Base-by-base conservation (phyloP, 1,140 invertebrate genomes). In the Rhopalosiphum padi region DNA sequence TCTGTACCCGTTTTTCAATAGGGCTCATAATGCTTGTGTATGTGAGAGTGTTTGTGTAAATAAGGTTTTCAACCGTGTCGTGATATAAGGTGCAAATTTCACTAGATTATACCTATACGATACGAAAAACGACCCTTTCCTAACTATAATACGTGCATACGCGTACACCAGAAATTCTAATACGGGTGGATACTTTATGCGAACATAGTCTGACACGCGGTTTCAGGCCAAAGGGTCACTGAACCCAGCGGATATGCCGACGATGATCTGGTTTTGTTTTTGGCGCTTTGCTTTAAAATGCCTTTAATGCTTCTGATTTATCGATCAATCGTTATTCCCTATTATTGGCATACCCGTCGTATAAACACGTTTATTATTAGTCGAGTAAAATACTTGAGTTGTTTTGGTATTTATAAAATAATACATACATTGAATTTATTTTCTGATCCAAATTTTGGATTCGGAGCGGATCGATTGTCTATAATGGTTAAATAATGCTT, bases 51-150 rank as follows among this genome's bases (percentile, higher is more conserved):
- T 77, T 77, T 90, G 51, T 41, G 88, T 90, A 60, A 43, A n/a
- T 51, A 46, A 30, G 46, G n/a, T 51, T 88, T 88, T 88, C 86
- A 51, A 51, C 86, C 86, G 46, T 48, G 37, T 51, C 46, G n/a
- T 88, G 30, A 48, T 87, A 88, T 35, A 60, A 90, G 89, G 89
- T 90, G 89, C 9, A 68, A 90, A 90, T 90, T 90, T 68, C 89
- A 55, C 35, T 60, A 41, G 53, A 37, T 37, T 37, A 37, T 90
- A 55, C 23, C 6, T 90, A 55, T 60, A 48, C 30, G 30, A 86
- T 87, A 48, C 86, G 87, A 77, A 77, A 77, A n/a, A 77, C 60
- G n/a, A 89, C 87, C 46, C 43, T 51, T n/a, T n/a, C 30, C 30
- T 18, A 55, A 30, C 30, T 48, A 53, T 35, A 53, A 55, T 89